Base-by-base conservation (phyloP, 2,888 invertebrate species). In the Cheilosia grossa region DNA sequence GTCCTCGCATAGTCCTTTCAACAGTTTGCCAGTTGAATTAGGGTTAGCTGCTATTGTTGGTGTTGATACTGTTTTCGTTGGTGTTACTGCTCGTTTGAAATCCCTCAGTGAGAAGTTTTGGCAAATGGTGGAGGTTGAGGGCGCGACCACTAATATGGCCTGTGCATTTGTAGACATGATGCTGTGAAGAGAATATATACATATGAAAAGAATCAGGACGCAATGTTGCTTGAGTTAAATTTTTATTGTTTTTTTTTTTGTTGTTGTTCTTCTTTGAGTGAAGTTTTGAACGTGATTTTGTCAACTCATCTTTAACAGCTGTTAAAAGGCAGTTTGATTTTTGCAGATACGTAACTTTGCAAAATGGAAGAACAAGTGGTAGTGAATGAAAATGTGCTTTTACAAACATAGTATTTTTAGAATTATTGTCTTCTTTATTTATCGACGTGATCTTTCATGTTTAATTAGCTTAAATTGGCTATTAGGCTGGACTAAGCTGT, bases 101-200 rank as follows among this genome's bases (percentile, higher is more conserved):
- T 75, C 54, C 54, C 53, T 81, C 49, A 67, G 54, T 30, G 64
- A 49, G 21, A 75, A 67, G 47, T 75, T 69, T 70, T 54, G 30
- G 24, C 40, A 69, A 73, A 64, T 64, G 66, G 9, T 42, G 37
- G 64, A 33, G 51, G 44, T 75, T 19, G 53, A 13, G 77, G 72
- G 56, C 33, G 64, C 24, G 30, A 72, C 63, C 54, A 64, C 69
- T 74, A 27, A 37, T 74, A 30, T 61, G 33, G 72, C 67, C 53
- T 83, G 81, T 75, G 75, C 75, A 85, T 85, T 72, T 77, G 75
- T 67, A 40, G 75, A 72, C 75, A 81, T 85, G 72, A 40, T 72
- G 61, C 85, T 85, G 85, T 85, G 85, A 77, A 85, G 58, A 85
- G 75, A 85, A 85, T 77, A 81, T 53, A 59, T 13, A 85, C 51